Percentiles rank a stretch among this genome's conserved stretches.
Conservation (phyloP, 30 jellyfish, hydroid and myxozoan species). For the Aurelia aurita region DNA sequence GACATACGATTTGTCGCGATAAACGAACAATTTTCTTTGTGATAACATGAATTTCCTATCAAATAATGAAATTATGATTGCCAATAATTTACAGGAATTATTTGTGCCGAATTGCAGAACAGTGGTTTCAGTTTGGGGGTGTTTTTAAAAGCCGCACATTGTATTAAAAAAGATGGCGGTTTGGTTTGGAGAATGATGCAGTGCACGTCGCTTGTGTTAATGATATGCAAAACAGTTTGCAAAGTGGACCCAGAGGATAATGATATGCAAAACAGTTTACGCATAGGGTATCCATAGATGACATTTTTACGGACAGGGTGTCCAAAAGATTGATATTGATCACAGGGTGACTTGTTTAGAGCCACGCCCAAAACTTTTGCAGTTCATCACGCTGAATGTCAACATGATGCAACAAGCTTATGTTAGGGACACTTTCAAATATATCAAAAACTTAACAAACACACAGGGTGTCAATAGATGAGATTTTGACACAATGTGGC, state of each 20-base stretch:
- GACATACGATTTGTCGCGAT: no score
- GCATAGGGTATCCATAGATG: conserved; percentile 52
- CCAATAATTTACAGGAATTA: background rate
- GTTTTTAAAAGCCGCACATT: background rate
- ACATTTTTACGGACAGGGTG: background rate
- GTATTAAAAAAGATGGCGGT: background rate
- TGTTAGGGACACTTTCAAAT: no score
- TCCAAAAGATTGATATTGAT: background rate
- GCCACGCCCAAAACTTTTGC: no score
- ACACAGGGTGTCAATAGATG: no score
- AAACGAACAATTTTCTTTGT: background rate
- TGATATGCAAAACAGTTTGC: conserved; percentile 69
- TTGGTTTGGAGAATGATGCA: background rate
- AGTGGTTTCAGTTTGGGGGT: no score
- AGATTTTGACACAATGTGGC: no score
- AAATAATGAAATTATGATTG: background rate
- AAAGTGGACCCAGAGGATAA: conserved; percentile 18
- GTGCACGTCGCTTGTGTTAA: conserved; percentile 66
- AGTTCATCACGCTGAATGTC: no score
- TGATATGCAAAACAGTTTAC: conserved; percentile 75
- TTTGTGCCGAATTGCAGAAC: no score
- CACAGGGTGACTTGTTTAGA: background rate
- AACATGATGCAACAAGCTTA: no score
- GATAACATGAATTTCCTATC: background rate
- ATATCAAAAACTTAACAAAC: no score